Evolutionary conservation across 2,797 vertebrate species (phyloP).

Genomic region (Danio tinwini): DNA sequence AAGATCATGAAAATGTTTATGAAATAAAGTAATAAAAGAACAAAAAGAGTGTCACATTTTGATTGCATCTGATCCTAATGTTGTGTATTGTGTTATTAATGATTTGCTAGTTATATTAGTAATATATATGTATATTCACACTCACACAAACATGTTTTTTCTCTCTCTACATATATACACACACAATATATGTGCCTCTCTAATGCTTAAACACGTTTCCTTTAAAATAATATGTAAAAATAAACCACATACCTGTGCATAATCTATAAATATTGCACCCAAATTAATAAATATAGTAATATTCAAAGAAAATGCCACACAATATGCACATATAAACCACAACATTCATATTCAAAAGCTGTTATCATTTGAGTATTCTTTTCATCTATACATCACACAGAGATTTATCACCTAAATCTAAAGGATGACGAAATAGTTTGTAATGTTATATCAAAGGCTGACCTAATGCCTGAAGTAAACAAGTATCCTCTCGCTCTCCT

Average conservation of each 20-base stretch:
- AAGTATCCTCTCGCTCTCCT: neutral
- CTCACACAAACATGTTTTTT: no score
- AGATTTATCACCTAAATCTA: neutral
- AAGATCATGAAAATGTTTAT: constrained; percentile 78
- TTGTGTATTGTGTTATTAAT: neutral
- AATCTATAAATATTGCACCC: neutral
- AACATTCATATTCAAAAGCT: neutral
- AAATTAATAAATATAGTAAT: neutral
- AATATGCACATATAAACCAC: neutral
- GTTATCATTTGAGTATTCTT: neutral
- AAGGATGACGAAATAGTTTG: constrained; percentile 57
- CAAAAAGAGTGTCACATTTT: constrained; percentile 25
- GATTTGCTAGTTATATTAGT: no score
- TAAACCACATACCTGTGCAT: no score
- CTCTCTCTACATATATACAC: no score
- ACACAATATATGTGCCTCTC: no score
- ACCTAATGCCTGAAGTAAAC: constrained; percentile 36
- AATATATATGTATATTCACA: no score
- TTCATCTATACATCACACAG: neutral
- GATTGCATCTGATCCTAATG: constrained; percentile 1
- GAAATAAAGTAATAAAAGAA: constrained; percentile 73
- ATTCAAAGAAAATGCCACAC: neutral
- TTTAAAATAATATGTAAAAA: no score
- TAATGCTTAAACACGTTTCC: no score
- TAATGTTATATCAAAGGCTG: constrained; percentile 43